phyloP scores from a whole-genome alignment of 2,113 vertebrate genomes.

The Colistium nudipinnis region DNA sequence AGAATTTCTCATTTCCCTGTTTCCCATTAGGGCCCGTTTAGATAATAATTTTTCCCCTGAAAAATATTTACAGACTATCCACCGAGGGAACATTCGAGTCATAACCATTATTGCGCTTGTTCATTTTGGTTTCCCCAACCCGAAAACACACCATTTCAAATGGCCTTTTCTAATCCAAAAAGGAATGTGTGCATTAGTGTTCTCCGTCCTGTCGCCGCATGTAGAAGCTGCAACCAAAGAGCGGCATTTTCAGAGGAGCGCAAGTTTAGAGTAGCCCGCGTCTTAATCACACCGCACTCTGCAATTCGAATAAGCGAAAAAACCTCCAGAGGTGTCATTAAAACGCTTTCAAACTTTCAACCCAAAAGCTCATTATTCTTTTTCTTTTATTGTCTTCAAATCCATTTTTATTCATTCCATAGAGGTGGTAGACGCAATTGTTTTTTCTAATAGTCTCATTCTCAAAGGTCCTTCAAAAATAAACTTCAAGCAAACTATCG shows the following conservation, averaged over 20 bases:
- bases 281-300: neutral
- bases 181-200: conserved; percentile 37
- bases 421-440: too few relatives aligned
- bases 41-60: conserved; percentile 22
- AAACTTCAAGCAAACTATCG: too few relatives aligned
- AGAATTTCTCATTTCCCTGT: conserved; percentile 22
- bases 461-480: too few relatives aligned
- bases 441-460: too few relatives aligned
- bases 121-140: conserved; percentile 21
- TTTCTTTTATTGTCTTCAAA: too few relatives aligned
- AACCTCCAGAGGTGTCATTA: conserved; percentile 14
- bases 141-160: conserved; percentile 25
- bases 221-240: neutral
- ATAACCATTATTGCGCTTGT: conserved; percentile 32
- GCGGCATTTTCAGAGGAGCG: neutral
- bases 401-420: too few relatives aligned
- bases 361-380: neutral
- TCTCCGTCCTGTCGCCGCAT: neutral
- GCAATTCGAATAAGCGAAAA: conserved; percentile 4
- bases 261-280: conserved; percentile 10
- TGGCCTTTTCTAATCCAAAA: conserved; percentile 16
- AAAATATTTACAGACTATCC: conserved; percentile 27
- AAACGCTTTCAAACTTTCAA: conserved; percentile 6
- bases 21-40: conserved; percentile 33
- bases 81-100: conserved; percentile 31